These are phyloP conservation scores for Chelonoidis abingdonii DNA, from an alignment of 2,113 vertebrate species.

Conservation along the genomic window DNA sequence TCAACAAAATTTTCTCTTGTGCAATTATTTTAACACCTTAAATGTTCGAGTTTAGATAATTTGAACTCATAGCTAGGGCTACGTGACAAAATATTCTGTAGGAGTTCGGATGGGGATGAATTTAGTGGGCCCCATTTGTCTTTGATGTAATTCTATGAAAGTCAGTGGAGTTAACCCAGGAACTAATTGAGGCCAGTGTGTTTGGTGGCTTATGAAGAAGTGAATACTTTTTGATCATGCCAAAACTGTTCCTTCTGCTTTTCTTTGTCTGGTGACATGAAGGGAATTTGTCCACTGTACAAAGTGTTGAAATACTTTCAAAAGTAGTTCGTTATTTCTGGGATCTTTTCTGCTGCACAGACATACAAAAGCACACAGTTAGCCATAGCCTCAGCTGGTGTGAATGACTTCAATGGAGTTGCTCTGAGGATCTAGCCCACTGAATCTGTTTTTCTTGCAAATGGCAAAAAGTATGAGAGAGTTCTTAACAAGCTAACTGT, in stretches of 20 bases:
- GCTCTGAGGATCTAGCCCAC: neutral
- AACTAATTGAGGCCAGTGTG: neutral
- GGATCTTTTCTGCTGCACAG: neutral
- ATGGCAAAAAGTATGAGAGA: neutral
- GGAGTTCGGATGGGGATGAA: neutral
- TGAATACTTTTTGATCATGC: neutral
- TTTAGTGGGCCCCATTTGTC: neutral
- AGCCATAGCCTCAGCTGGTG: neutral
- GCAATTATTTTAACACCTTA: neutral
- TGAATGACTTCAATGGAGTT: neutral
- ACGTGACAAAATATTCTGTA: neutral
- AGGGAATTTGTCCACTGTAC: neutral
- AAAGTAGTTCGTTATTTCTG: neutral
- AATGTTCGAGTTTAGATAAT: neutral
- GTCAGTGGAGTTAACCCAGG: neutral
- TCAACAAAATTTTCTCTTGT: neutral
- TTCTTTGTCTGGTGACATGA: neutral
- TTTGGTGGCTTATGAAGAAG: neutral
- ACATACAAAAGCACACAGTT: neutral
- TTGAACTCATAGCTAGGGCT: neutral
- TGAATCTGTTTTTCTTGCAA: neutral
- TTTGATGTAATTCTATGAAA: neutral
- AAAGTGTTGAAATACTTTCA: neutral
- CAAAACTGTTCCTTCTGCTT: neutral
- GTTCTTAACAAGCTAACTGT: neutral